Conservation (phyloP, 2,797 vertebrate genomes). For the Premnoplex brunnescens region DNA sequence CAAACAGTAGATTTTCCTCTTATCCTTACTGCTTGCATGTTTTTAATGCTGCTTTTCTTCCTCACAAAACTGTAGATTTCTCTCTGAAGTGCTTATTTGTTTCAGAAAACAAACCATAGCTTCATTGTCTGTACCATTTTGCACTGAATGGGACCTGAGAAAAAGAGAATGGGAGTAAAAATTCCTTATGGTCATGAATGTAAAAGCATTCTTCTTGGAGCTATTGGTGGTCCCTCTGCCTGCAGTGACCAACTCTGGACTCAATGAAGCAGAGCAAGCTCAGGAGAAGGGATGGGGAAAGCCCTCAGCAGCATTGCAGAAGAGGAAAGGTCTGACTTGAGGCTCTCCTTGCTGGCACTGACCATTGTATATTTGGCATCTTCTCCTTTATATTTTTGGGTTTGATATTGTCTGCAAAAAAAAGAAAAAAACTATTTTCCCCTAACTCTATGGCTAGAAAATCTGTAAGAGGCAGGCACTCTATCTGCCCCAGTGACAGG, state of each 20-base stretch:
- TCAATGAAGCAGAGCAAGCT: background rate
- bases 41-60: background rate
- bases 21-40: background rate
- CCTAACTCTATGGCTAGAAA: background rate
- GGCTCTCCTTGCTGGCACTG: rapidly evolving
- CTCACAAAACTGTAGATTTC: background rate
- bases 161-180: background rate
- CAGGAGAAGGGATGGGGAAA: background rate
- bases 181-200: background rate
- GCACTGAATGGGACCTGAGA: background rate
- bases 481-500: background rate
- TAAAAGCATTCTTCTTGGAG: background rate
- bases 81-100: background rate
- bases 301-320: background rate
- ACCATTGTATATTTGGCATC: background rate
- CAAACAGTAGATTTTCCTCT: background rate
- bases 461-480: background rate
- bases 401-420: background rate
- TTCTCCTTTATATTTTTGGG: background rate
- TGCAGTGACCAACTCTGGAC: rapidly evolving
- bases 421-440: background rate
- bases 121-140: background rate
- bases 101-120: background rate
- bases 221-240: background rate
- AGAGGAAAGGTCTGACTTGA: background rate